Percentiles rank a stretch among this genome's conserved stretches.
Conservation (phyloP, 1,140 invertebrate species). For the Eueides isabella region DNA sequence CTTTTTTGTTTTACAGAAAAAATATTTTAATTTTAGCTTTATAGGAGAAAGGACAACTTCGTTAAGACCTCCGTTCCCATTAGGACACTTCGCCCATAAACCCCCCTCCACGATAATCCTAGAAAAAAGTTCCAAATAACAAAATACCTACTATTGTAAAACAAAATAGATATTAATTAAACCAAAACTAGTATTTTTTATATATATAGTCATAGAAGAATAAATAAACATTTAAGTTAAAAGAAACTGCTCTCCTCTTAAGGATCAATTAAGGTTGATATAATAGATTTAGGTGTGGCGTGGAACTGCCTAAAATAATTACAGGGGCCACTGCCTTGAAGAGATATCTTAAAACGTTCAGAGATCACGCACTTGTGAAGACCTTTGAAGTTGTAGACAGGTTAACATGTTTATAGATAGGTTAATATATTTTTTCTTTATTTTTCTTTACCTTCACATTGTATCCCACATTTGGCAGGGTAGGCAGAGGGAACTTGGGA, state of each 20-base stretch:
- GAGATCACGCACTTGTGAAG: constrained; percentile 41
- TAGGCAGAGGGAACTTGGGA: too few relatives aligned
- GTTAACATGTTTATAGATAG: not conserved
- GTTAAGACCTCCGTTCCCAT: too few relatives aligned
- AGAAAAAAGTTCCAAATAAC: too few relatives aligned
- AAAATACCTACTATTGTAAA: not conserved
- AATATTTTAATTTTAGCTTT: too few relatives aligned
- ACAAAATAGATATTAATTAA: not conserved
- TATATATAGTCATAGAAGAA: not conserved
- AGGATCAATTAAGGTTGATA: constrained; percentile 48
- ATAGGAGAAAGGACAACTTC: too few relatives aligned
- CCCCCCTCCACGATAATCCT: too few relatives aligned
- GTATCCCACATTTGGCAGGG: too few relatives aligned
- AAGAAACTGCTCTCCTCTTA: not conserved
- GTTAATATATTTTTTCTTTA: too few relatives aligned
- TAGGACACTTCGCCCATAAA: too few relatives aligned
- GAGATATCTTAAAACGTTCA: constrained; percentile 50
- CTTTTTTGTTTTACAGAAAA: too few relatives aligned
- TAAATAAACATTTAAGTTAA: not conserved
- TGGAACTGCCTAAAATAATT: constrained; percentile 56
- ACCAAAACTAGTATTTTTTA: not conserved
- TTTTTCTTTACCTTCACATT: too few relatives aligned
- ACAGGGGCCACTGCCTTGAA: constrained; percentile 49
- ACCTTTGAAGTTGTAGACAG: constrained; percentile 36
- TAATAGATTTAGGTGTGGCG: constrained; percentile 47